Conservation (phyloP, 2,113 vertebrate species). For the Melanostigma gelatinosum region DNA sequence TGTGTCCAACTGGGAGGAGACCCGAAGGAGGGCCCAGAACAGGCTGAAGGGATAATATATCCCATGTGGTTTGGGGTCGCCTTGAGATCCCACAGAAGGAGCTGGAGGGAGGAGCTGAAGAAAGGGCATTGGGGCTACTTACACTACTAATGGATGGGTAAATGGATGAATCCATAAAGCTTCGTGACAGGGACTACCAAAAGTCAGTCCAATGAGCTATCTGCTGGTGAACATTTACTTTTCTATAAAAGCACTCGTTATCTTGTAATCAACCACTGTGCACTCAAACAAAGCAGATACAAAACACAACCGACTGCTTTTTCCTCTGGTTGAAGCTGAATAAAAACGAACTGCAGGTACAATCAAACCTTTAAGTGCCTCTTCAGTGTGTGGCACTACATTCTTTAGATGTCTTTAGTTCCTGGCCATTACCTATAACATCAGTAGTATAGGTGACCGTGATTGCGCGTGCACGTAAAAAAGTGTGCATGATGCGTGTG, state of each 20-base stretch:
- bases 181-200: slow-evolving; percentile 1
- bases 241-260: background rate
- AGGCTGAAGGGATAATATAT: slow-evolving; percentile 4
- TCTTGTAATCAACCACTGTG: slow-evolving; percentile 1
- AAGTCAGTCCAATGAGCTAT: background rate
- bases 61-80: slow-evolving; percentile 11
- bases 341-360: slow-evolving; percentile 23
- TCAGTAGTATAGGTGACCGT: no score
- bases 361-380: slow-evolving; percentile 17
- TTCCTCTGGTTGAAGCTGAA: background rate
- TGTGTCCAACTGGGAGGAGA: slow-evolving; percentile 8
- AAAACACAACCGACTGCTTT: background rate
- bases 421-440: slow-evolving; percentile 48
- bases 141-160: background rate
- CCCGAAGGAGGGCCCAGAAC: background rate
- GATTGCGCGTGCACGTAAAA: no score
- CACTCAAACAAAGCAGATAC: slow-evolving; percentile 2
- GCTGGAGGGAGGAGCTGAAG: background rate
- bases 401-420: slow-evolving; percentile 48
- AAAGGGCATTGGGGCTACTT: background rate
- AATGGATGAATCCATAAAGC: background rate
- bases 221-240: background rate
- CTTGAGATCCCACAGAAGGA: slow-evolving; percentile 10
- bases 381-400: slow-evolving; percentile 5
- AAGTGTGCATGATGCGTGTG: no score